Evolutionary conservation across 1,140 invertebrate species (phyloP), one percentile per base, ranked within the genome.

Genomic region (Listronotus bonariensis): DNA sequence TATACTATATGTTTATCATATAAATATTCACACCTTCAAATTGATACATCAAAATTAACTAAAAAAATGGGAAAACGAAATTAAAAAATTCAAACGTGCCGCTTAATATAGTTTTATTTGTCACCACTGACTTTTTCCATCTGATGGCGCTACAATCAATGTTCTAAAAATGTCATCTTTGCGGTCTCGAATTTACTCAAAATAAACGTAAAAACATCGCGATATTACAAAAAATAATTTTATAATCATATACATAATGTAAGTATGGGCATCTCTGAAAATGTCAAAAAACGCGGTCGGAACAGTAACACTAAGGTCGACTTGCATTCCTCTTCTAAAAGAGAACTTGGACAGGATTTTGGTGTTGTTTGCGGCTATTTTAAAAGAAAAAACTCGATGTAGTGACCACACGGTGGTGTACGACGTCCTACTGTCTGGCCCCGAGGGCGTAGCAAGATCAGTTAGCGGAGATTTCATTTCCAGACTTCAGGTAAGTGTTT

Each of bases 331-430:
- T n/a, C 54, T 77, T 38, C 69, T 78, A 20, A 68, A 71, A 61
- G 74, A 77, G 43, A 77, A 78, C 64, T 68, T 73, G 55, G 73
- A 74, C 59, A 68, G 75, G 43, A 75, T 78, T 59, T 68, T 68
- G 20, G 77, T 78, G 64, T 59, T 78, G 53, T 78, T 76, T 72
- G 72, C 77, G 57, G 77, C 77, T 6, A 66, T 69, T 53, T 69
- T 78, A 38, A 71, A 66, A 68, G 75, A 77, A 70, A 69, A 72
- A 69, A 52, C 40, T 54, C 42, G 57, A 68, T 43, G 54, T 40
- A 58, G 42, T 49, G 70, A 75, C 46, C 71, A 72, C 38, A 52
- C 69, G 15, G 65, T 72, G 18, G 49, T 68, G 9, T 77, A 67
- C 67, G 75, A 78, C 52, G 76, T 78, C 38, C 53, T 65, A 4